Evolutionary conservation across 2,888 invertebrate species (phyloP).

Genomic region (Anticlea derivata): DNA sequence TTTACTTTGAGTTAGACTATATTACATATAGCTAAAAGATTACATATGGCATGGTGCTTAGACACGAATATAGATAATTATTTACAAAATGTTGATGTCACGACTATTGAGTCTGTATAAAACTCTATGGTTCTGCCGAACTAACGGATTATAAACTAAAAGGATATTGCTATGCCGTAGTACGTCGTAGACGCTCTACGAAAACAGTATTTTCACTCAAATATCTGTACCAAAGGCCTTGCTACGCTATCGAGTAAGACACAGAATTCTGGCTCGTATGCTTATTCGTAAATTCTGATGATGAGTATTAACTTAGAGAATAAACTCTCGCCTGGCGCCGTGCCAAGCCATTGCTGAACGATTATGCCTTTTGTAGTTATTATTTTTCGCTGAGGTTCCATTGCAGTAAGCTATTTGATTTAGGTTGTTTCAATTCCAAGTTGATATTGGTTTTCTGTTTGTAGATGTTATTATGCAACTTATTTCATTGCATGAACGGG

Average conservation of each 20-base stretch:
- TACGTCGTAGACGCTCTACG: background rate
- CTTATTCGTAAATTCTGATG: slow-evolving; percentile 41
- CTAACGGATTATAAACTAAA: too few relatives aligned
- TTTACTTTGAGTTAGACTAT: too few relatives aligned
- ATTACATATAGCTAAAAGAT: too few relatives aligned
- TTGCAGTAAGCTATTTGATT: slow-evolving; percentile 8
- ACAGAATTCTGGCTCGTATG: slow-evolving; percentile 19
- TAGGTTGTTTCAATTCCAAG: background rate
- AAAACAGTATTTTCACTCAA: background rate
- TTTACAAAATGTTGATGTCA: too few relatives aligned
- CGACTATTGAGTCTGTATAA: too few relatives aligned
- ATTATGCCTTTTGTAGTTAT: slow-evolving; percentile 58
- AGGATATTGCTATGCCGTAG: too few relatives aligned
- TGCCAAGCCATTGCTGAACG: slow-evolving; percentile 54
- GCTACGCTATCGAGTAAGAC: background rate
- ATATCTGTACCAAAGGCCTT: background rate
- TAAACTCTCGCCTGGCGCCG: slow-evolving; percentile 50
- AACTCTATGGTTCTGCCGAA: too few relatives aligned
- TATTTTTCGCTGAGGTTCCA: slow-evolving; percentile 28
- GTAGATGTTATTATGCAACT: too few relatives aligned
- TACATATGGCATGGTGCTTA: too few relatives aligned
- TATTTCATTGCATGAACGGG: too few relatives aligned
- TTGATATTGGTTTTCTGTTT: background rate
- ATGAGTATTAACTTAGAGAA: slow-evolving; percentile 50
- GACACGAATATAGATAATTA: too few relatives aligned